Conservation (phyloP, 1,140 invertebrate species). For the Daktulosphaira vitifoliae region DNA sequence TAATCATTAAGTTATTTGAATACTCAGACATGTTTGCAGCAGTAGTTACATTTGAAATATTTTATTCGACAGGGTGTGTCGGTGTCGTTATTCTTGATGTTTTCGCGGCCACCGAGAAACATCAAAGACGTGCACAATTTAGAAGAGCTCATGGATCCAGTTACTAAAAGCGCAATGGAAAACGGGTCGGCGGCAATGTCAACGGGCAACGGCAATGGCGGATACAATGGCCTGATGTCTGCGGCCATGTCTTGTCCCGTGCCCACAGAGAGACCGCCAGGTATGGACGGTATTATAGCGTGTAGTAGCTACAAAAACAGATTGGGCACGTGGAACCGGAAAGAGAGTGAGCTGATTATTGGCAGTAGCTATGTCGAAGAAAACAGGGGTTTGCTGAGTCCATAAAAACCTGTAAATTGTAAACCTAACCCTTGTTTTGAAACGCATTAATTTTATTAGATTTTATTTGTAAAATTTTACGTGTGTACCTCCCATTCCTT, state of each 20-base stretch:
- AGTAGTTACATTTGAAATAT: no score
- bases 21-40: no score
- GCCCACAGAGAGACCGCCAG: conserved; percentile 48
- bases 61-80: conserved; percentile 42
- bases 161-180: conserved; percentile 34
- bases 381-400: conserved; percentile 20
- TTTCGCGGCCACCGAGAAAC: conserved; percentile 42
- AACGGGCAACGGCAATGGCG: conserved; percentile 31
- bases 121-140: conserved; percentile 43
- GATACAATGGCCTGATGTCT: conserved; percentile 38
- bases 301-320: conserved; percentile 68
- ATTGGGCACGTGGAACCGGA: conserved; percentile 51
- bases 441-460: background rate
- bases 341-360: conserved; percentile 38
- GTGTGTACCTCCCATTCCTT: background rate
- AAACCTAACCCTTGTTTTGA: background rate
- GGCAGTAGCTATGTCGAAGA: conserved; percentile 18
- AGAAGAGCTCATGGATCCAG: conserved; percentile 40
- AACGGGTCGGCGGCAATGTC: background rate
- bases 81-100: conserved; percentile 44
- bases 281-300: conserved; percentile 61
- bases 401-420: background rate
- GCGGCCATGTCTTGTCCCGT: conserved; percentile 28
- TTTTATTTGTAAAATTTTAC: background rate
- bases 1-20: no score